Percentiles rank a stretch among this genome's conserved stretches.
These are phyloP conservation scores for Odontocerum albicorne DNA, from an alignment of 2,888 invertebrate genomes.

Conservation along the genomic window DNA sequence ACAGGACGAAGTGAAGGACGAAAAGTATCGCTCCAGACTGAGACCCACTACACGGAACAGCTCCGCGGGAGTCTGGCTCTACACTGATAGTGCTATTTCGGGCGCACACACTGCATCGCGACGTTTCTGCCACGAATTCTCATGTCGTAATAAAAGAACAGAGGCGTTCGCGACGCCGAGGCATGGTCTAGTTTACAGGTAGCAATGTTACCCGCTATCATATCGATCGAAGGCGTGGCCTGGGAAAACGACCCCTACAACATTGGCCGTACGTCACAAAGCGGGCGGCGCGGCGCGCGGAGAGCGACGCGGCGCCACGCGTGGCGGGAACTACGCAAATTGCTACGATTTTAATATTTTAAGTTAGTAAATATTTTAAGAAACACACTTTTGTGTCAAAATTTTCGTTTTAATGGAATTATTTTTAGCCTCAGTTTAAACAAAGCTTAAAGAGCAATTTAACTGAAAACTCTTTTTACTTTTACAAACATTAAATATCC, in stretches of 20 bases:
- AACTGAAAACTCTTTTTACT: too few species aligned
- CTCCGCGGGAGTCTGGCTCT: not conserved
- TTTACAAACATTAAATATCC: too few species aligned
- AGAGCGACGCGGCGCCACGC: too few species aligned
- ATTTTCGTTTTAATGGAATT: too few species aligned
- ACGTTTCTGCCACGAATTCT: conserved; percentile 9
- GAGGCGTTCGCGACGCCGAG: conserved; percentile 16
- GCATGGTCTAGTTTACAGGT: conserved; percentile 22
- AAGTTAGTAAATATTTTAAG: too few species aligned
- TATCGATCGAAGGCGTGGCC: conserved; percentile 33
- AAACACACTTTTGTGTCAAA: too few species aligned
- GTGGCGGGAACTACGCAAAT: too few species aligned
- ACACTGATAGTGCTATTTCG: not conserved
- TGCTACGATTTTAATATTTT: too few species aligned
- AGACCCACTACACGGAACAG: not conserved
- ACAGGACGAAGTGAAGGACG: conserved; percentile 15
- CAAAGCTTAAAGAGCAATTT: too few species aligned
- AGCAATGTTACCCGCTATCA: conserved; percentile 18
- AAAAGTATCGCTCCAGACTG: not conserved
- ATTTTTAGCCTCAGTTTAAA: too few species aligned
- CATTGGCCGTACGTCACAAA: not conserved
- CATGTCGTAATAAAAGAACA: conserved; percentile 17
- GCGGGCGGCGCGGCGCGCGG: not conserved
- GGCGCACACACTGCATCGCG: conserved; percentile 6
- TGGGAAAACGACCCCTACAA: conserved; percentile 16